Percentiles rank a stretch among this genome's conserved stretches.
phyloP scores from a whole-genome alignment of 2,888 invertebrate species.

The Caenorhabditis afra region DNA sequence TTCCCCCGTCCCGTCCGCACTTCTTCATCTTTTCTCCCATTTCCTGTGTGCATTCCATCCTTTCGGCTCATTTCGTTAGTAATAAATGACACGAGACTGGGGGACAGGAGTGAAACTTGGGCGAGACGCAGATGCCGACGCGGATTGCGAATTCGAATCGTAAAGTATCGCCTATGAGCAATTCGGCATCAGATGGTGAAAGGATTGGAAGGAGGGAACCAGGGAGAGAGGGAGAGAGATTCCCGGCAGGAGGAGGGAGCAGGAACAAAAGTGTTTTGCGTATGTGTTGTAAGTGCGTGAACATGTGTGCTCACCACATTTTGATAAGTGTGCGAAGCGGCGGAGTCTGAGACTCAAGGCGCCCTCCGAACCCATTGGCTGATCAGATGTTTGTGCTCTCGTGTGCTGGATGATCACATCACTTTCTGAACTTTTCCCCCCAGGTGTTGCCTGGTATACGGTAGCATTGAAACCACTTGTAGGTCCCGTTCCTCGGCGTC shows the following conservation, averaged over 20 bases:
- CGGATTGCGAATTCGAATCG: constrained; percentile 8
- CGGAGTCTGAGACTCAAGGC: background rate
- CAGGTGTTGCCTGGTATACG: background rate
- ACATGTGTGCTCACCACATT: constrained; percentile 28
- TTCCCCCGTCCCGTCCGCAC: background rate
- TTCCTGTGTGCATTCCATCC: constrained; percentile 25
- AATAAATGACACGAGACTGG: constrained; percentile 24
- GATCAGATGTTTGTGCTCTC: constrained; percentile 10
- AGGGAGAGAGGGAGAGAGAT: background rate
- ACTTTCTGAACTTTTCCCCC: background rate
- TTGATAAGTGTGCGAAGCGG: constrained; percentile 23
- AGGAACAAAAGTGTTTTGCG: constrained; percentile 37
- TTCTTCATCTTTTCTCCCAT: constrained; percentile 21
- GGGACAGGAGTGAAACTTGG: background rate
- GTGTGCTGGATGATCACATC: background rate
- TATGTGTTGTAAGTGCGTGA: constrained; percentile 22
- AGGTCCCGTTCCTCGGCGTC: too few species aligned
- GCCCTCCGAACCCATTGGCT: background rate
- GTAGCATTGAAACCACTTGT: too few species aligned
- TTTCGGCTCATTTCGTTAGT: constrained; percentile 42
- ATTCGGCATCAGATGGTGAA: background rate
- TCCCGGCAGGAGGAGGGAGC: constrained; percentile 3
- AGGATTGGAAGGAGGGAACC: background rate
- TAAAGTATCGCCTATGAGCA: constrained; percentile 51
- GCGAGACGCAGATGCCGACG: background rate